phyloP scores from a whole-genome alignment of 2,888 invertebrate species.

The Plagiodera versicolora region DNA sequence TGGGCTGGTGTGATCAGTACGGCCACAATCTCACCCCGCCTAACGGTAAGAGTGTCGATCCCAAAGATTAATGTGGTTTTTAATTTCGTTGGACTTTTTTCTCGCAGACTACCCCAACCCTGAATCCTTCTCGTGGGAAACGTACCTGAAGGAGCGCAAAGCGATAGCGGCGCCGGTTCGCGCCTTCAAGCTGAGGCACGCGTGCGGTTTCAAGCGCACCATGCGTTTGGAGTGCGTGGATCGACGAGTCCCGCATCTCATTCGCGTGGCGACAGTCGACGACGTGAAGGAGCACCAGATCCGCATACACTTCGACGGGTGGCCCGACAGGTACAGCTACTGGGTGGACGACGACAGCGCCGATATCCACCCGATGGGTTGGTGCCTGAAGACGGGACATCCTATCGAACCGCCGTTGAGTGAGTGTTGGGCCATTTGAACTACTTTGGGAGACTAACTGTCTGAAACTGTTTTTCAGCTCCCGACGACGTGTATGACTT shows the following conservation, averaged over 20 bases:
- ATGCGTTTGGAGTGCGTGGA: slow-evolving; percentile 91
- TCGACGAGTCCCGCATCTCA: slow-evolving; percentile 76
- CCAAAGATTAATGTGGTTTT: slow-evolving; percentile 1
- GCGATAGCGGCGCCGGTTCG: slow-evolving; percentile 76
- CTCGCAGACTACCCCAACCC: slow-evolving; percentile 68
- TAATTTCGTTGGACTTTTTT: too few relatives aligned
- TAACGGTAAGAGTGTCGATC: slow-evolving; percentile 64
- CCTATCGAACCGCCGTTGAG: slow-evolving; percentile 82
- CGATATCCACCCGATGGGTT: slow-evolving; percentile 89
- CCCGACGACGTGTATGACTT: slow-evolving; percentile 64
- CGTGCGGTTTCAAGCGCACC: slow-evolving; percentile 77
- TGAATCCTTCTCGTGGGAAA: slow-evolving; percentile 80
- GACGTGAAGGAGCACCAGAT: slow-evolving; percentile 76
- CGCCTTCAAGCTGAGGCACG: slow-evolving; percentile 79
- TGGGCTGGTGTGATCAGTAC: slow-evolving; percentile 88
- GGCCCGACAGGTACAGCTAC: slow-evolving; percentile 80
- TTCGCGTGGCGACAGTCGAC: slow-evolving; percentile 82
- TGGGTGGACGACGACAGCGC: slow-evolving; percentile 91
- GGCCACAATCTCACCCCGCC: slow-evolving; percentile 79
- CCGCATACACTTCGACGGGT: slow-evolving; percentile 84
- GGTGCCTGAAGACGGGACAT: slow-evolving; percentile 89
- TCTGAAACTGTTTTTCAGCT: slow-evolving; percentile 54
- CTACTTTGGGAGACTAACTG: too few relatives aligned
- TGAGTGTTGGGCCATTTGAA: too few relatives aligned
- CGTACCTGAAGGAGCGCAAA: slow-evolving; percentile 76